Percentiles rank a stretch among this genome's conserved stretches.
Conservation (phyloP, 1,140 invertebrate genomes). For the Dreissena polymorpha region DNA sequence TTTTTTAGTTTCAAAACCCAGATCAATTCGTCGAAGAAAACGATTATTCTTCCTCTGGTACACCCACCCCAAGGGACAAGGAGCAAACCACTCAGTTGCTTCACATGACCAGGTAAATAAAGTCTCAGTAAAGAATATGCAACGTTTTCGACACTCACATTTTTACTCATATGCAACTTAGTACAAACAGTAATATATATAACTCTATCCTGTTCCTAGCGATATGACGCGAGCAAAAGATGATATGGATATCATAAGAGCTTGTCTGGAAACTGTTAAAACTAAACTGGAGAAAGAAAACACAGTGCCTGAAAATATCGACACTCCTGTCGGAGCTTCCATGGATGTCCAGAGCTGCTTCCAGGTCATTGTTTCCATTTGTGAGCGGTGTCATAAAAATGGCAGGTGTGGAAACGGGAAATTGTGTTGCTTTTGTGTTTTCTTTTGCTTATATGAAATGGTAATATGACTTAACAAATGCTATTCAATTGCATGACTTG, state of each 20-base stretch:
- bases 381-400: conserved; percentile 33
- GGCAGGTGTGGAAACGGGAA: not conserved
- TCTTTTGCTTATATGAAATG: not conserved
- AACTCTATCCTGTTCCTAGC: conserved; percentile 5
- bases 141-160: no score
- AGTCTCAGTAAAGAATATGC: not conserved
- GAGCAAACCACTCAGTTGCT: conserved; percentile 6
- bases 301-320: conserved; percentile 38
- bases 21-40: conserved; percentile 43
- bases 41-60: conserved; percentile 4
- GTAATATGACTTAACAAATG: not conserved
- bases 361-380: conserved; percentile 15
- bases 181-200: not conserved
- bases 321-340: conserved; percentile 9
- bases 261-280: conserved; percentile 15
- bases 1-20: conserved; percentile 46
- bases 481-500: not conserved
- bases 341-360: conserved; percentile 10
- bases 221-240: conserved; percentile 30
- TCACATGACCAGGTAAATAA: conserved; percentile 1
- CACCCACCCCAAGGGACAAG: conserved; percentile 13
- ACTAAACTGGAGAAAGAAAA: conserved; percentile 37
- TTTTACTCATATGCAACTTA: not conserved
- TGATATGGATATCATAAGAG: conserved; percentile 4
- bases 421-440: no score